Evolutionary conservation across 2,113 vertebrate species (phyloP), one percentile per base, ranked within the genome.

Genomic region (Lipotes vexillifer): DNA sequence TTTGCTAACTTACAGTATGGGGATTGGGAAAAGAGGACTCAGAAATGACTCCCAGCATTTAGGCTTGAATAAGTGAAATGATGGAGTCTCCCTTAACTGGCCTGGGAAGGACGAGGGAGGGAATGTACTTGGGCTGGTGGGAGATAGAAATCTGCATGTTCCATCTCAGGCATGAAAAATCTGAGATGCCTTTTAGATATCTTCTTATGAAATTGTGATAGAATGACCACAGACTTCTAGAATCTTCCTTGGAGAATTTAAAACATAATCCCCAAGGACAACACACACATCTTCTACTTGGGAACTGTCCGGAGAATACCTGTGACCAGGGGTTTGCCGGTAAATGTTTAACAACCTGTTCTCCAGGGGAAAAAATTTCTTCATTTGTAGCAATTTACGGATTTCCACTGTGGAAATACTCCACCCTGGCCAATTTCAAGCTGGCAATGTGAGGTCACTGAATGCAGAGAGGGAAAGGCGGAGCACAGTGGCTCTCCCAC

Each of bases 211-310:
- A 84, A 87, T 13, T 74, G 31, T 94, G n/a, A n/a, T 59, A 23
- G 23, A 66, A 84, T 81, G 18, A 46, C 41, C 49, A 61, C 36
- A 63, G 38, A 13, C 31, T 77, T 92, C 74, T 13, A 77, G 49
- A 84, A 59, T 72, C 83, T 86, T 96, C 71, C 87, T n/a, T 72
- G 46, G 78, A 82, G 31, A 92, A 93, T 59, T 83, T 66, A 82
- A 88, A 97, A 87, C 77, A 59, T 21, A 96, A 81, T 72, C 20
- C n/a, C 31, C 59, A 80, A 36, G 80, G 21, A 91, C 83, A 65
- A 90, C 6, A 31, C 21, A 81, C 52, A 44, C 10, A 63, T 86
- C 44, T 38, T 89, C 82, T 69, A 33, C 65, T 78, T 49, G 49
- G 33, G 14, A 85, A 74, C 25, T 94, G 46, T 57, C 23, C 55